Evolutionary conservation across 2,797 vertebrate genomes (phyloP).

Genomic region (Helicolenus hilgendorfi): DNA sequence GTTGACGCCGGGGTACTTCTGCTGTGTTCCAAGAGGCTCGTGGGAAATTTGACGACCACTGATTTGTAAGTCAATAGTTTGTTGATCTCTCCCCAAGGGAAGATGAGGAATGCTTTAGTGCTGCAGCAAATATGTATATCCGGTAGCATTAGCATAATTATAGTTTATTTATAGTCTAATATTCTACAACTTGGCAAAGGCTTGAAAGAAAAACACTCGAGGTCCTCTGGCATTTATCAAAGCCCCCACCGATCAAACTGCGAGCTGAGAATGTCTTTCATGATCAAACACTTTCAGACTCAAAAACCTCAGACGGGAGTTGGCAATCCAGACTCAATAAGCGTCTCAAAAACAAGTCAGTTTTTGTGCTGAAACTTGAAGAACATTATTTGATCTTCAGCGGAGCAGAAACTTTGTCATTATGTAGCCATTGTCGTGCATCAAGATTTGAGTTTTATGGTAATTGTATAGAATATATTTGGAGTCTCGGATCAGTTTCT

Average conservation of each 20-base stretch:
- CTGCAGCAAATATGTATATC: conserved; percentile 63
- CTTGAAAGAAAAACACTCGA: conserved; percentile 66
- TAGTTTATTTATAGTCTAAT: conserved; percentile 83
- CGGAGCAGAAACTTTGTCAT: neutral
- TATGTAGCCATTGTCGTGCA: conserved; percentile 5
- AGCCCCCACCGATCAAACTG: conserved; percentile 62
- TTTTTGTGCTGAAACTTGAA: conserved; percentile 28
- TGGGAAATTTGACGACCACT: conserved; percentile 59
- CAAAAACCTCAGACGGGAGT: conserved; percentile 47
- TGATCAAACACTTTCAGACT: conserved; percentile 74
- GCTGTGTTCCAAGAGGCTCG: conserved; percentile 27
- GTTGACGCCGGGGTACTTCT: conserved; percentile 21
- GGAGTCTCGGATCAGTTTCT: neutral
- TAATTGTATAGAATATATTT: neutral
- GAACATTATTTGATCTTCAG: conserved; percentile 34
- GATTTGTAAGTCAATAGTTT: conserved; percentile 78
- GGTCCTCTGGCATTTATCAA: conserved; percentile 77
- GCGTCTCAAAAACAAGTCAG: conserved; percentile 34
- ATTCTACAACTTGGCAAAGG: conserved; percentile 65
- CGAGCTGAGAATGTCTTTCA: conserved; percentile 67
- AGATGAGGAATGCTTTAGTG: conserved; percentile 53
- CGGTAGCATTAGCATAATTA: conserved; percentile 78
- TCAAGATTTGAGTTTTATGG: neutral
- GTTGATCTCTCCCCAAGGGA: conserved; percentile 57
- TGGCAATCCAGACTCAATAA: conserved; percentile 41